Evolutionary conservation across 2,888 invertebrate species (phyloP), one percentile per base, ranked within the genome.

Genomic region (Cryptocephalus moraei): DNA sequence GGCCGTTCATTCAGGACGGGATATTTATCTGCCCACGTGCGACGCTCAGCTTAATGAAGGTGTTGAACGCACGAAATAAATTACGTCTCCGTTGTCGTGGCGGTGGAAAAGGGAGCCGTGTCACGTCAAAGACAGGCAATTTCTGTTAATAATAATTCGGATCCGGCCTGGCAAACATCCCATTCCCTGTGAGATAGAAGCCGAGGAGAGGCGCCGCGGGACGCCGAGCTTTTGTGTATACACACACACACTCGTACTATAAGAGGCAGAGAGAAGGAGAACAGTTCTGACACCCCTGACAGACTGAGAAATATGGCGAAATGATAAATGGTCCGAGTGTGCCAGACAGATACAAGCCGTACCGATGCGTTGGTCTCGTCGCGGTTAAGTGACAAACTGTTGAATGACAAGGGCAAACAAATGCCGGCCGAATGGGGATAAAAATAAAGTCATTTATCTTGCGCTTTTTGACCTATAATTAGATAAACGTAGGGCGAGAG

Each of bases 271-370:
- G 49, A 49, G 60, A 57, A 46, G 46, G 12, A 36, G 36, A 22
- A 22, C 51, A 49, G 55, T 48, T 52, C 49, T 57, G 60, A 60
- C 62, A 61, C 60, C 53, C 58, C 56, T 36, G 36, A 36, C 36
- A 36, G 36, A 36, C n/a, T 36, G n/a, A 61, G 62, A 63, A 64
- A 64, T 64, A 63, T 62, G 60, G 62, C 60, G 51, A 63, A 63
- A 64, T 68, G 67, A 68, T 66, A 66, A 66, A 68, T 66, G 66
- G 58, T 57, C 53, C 58, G 60, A 63, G 61, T 66, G 65, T 60
- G 62, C 59, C 62, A 61, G 65, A 65, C 64, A 65, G 64, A 66
- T 65, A 64, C 62, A 63, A 58, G 59, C 61, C 61, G 60, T 62
- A 61, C 57, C 56, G 49, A 44, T 56, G 61, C 60, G 61, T 63